A percentile compares a stretch with the other conserved stretches of the same genome.
Conservation (phyloP, 1,140 invertebrate species). For the Anagrus nilaparvatae region DNA sequence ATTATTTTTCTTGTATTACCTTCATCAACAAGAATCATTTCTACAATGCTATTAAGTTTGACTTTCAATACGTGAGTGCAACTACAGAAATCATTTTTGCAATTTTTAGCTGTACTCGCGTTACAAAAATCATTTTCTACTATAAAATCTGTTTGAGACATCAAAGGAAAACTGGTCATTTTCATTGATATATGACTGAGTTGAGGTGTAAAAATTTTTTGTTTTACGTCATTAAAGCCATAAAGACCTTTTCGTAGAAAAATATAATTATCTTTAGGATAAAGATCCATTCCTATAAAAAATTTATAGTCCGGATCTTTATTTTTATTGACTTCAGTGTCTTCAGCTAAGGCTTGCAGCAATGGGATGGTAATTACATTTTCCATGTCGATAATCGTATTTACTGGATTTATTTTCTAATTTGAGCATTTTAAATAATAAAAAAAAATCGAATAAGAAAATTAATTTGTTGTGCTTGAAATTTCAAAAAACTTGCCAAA, state of each 20-base stretch:
- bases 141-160: constrained; percentile 57
- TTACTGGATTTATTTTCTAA: too few species aligned
- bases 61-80: constrained; percentile 68
- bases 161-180: constrained; percentile 61
- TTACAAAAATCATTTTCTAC: constrained; percentile 56
- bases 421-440: neutral
- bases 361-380: constrained; percentile 1
- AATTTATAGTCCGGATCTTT: constrained; percentile 61
- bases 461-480: too few species aligned
- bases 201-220: constrained; percentile 65
- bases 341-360: neutral
- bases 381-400: constrained; percentile 2
- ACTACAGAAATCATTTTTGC: constrained; percentile 62
- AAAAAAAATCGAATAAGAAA: neutral
- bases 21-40: constrained; percentile 73
- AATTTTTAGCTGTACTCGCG: constrained; percentile 47
- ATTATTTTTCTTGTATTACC: constrained; percentile 37
- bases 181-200: constrained; percentile 78
- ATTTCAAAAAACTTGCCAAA: too few species aligned
- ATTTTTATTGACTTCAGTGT: too few species aligned
- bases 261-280: constrained; percentile 66
- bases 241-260: constrained; percentile 65
- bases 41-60: constrained; percentile 59
- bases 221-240: constrained; percentile 50
- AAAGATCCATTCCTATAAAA: constrained; percentile 79